phyloP scores from a whole-genome alignment of 2,888 invertebrate species.

The Drosophila mercatorum region DNA sequence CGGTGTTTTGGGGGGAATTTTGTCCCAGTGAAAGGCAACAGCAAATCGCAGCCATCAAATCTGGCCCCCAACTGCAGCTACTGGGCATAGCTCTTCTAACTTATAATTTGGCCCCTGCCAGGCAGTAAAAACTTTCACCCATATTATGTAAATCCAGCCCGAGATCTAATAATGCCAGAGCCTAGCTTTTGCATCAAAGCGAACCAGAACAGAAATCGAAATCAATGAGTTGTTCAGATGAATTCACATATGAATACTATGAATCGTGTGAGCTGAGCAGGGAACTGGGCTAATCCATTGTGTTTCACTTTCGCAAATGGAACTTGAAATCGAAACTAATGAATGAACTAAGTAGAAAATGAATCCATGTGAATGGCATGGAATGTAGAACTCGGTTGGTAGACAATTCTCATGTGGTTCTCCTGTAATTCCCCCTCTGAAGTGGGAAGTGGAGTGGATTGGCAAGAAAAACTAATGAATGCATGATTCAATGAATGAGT shows the following conservation, averaged over 20 bases:
- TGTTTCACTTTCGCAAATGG: constrained; percentile 19
- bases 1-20: constrained; percentile 36
- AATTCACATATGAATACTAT: background rate
- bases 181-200: constrained; percentile 59
- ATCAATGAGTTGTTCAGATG: constrained; percentile 18
- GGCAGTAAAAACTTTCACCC: constrained; percentile 61
- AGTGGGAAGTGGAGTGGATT: background rate
- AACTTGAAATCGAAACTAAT: constrained; percentile 58
- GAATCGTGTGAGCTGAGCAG: background rate
- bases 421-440: too few species aligned
- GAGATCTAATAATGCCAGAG: constrained; percentile 35
- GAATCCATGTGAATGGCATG: constrained; percentile 26
- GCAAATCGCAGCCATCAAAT: constrained; percentile 36
- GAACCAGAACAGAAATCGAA: constrained; percentile 67
- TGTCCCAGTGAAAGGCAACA: constrained; percentile 59
- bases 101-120: constrained; percentile 61
- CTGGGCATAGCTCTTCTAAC: constrained; percentile 66
- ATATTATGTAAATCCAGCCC: constrained; percentile 69
- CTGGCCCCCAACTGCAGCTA: constrained; percentile 44
- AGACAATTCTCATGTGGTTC: too few species aligned
- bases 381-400: constrained; percentile 26
- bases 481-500: background rate
- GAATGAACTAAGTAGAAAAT: constrained; percentile 30
- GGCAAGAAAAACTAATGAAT: background rate
- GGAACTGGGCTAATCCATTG: constrained; percentile 1